These are phyloP conservation scores for Orchestia grillus DNA, from an alignment of 1,140 invertebrate genomes.

Conservation along the genomic window DNA sequence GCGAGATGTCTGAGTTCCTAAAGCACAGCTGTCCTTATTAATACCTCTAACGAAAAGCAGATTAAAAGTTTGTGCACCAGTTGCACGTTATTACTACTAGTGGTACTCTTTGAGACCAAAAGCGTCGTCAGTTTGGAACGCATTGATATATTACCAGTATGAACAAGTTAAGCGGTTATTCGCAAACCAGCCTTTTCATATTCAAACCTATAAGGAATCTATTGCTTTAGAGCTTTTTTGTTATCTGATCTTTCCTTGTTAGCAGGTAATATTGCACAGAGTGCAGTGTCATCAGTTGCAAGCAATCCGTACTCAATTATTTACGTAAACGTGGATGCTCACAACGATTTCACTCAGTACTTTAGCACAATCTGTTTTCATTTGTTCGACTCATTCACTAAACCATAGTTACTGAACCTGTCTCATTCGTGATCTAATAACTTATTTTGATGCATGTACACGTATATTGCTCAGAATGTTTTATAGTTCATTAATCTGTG, in stretches of 20 bases:
- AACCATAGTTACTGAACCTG: neutral
- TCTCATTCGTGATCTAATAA: neutral
- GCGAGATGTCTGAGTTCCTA: too few species aligned
- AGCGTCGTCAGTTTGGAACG: too few species aligned
- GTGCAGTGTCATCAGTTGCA: neutral
- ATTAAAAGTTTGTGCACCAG: too few species aligned
- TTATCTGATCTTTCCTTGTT: neutral
- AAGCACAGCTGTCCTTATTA: too few species aligned
- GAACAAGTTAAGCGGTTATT: neutral
- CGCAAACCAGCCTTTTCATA: neutral
- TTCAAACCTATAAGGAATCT: neutral
- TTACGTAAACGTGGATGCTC: neutral
- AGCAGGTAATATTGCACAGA: neutral
- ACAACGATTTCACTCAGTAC: neutral
- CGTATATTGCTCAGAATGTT: neutral
- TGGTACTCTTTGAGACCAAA: too few species aligned
- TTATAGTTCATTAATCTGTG: neutral
- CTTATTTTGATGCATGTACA: neutral
- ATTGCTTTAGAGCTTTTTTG: neutral
- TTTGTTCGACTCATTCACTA: neutral
- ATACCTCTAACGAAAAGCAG: too few species aligned
- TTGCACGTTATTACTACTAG: too few species aligned
- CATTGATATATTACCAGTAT: neutral
- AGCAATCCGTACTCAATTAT: neutral
- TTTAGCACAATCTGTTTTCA: neutral